Conservation (phyloP, 2,888 invertebrate species). For the Drosophila borealis region DNA sequence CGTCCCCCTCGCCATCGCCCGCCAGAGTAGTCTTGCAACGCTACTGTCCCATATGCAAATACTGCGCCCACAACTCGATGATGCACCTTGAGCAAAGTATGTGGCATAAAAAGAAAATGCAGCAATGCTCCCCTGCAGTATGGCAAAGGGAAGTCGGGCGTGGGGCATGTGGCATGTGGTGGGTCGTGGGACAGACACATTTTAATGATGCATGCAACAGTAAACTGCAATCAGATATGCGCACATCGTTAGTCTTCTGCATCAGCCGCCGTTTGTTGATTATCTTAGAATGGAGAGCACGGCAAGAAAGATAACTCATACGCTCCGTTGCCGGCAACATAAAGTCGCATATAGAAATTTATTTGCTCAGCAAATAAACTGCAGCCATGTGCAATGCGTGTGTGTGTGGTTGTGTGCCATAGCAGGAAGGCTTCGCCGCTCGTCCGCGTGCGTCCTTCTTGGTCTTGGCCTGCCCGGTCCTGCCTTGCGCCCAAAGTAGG, state of each 20-base stretch:
- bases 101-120: conserved; percentile 74
- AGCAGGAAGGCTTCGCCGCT: conserved; percentile 14
- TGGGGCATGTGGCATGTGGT: conserved; percentile 21
- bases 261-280: conserved; percentile 75
- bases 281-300: conserved; percentile 73
- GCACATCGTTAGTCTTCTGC: conserved; percentile 80
- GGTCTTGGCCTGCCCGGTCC: conserved; percentile 29
- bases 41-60: conserved; percentile 68
- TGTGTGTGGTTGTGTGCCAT: conserved; percentile 19
- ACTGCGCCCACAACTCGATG: conserved; percentile 62
- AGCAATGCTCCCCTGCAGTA: conserved; percentile 41
- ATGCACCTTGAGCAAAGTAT: conserved; percentile 74
- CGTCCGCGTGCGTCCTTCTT: conserved; percentile 16
- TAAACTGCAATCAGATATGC: conserved; percentile 79
- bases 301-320: conserved; percentile 80
- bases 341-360: conserved; percentile 63
- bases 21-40: not conserved
- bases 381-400: conserved; percentile 33
- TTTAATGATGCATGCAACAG: conserved; percentile 83
- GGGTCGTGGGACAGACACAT: conserved; percentile 72
- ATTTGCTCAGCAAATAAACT: conserved; percentile 82
- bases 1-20: not conserved
- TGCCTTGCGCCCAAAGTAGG: conserved; percentile 42
- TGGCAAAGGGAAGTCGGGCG: conserved; percentile 20
- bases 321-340: conserved; percentile 62